Conservation (phyloP, 92 coral and sea anemone species). For the Epizoanthus stellaris region DNA sequence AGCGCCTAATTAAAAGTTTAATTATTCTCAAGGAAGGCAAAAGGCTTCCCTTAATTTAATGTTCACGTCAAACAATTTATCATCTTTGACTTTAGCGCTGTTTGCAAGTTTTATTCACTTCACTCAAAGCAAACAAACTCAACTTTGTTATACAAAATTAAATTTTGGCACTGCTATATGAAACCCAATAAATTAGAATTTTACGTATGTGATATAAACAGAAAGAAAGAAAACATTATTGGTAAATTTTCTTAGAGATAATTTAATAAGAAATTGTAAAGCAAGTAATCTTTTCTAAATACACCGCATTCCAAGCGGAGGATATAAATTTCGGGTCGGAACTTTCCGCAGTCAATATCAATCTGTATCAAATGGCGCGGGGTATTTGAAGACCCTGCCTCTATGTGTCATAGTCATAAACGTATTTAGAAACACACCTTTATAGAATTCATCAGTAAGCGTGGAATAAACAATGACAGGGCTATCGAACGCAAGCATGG, state of each 20-base stretch:
- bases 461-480: background rate
- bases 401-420: background rate
- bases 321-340: conserved; percentile 15
- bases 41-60: conserved; percentile 53
- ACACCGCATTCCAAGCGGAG: conserved; percentile 34
- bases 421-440: background rate
- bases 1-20: conserved; percentile 42
- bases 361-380: conserved; percentile 30
- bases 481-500: background rate
- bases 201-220: conserved; percentile 4
- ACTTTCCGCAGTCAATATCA: conserved; percentile 44
- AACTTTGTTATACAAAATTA: conserved; percentile 55
- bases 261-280: conserved; percentile 32
- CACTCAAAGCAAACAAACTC: conserved; percentile 67
- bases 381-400: background rate
- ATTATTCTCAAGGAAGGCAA: conserved; percentile 36
- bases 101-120: conserved; percentile 60
- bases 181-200: conserved; percentile 18
- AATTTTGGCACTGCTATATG: conserved; percentile 17
- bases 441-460: conserved; percentile 11
- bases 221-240: conserved; percentile 4
- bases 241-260: conserved; percentile 26
- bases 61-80: conserved; percentile 72
- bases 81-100: conserved; percentile 62
- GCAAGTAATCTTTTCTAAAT: conserved; percentile 15